Evolutionary conservation across 2,113 vertebrate genomes (phyloP), one percentile per base, ranked within the genome.

Genomic region (Rhinoptilus africanus): DNA sequence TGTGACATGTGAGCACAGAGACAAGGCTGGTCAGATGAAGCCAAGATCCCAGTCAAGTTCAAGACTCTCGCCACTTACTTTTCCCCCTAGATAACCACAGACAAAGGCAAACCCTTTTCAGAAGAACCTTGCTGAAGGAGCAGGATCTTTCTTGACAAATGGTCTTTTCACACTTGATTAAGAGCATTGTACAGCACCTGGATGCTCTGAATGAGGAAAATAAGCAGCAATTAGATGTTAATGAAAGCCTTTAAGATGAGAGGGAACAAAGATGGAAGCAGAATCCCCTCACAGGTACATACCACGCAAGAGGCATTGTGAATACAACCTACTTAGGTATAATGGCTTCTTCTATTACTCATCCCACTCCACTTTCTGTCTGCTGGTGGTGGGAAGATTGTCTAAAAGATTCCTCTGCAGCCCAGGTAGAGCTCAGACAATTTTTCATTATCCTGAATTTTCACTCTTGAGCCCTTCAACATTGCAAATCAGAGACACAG

Each of bases 181-280:
- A 83, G 47, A 89, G 66, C 67, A 63, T 75, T 72, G 48, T 73
- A 63, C 34, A 85, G 60, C 87, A 93, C 78, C 89, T 96, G 93
- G 71, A 64, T 92, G 45, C 35, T 91, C 88, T 90, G 76, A 94
- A 86, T 72, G 34, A 94, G 48, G 67, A 83, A 95, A 97, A 96
- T 32, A 90, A 93, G 86, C 39, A 93, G 57, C 77, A 96, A 92
- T 93, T 92, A 94, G 50, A 74, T 47, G 14, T 80, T 72, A 94
- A 88, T 75, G 57, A 90, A 96, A 48, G 4, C 20, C 76, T 91
- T 87, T 76, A 79, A 66, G 53, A 88, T 21, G 24, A 81, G 37
- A 54, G 19, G 18, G 43, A 87, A 87, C 19, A 30, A 91, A 95
- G 66, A 75, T 24, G 43, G 15, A 19, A 68, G 77, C 45, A 63